Base-by-base conservation (phyloP, 2,113 vertebrate genomes). In the Ceyx cyanopectus region DNA sequence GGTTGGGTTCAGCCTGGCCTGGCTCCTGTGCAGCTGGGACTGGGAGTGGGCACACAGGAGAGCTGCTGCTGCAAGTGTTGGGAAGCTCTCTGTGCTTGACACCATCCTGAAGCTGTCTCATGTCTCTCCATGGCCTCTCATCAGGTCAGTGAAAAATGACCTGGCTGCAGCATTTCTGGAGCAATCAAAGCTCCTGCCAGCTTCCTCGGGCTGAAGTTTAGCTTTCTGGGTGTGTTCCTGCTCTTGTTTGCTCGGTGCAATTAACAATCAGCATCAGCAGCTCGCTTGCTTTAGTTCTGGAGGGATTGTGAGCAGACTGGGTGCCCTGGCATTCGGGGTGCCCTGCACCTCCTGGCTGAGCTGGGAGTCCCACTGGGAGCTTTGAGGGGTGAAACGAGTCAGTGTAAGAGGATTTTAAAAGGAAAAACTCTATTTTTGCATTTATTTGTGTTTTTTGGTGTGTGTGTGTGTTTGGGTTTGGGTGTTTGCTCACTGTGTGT, bases 161-260 rank as follows among this genome's bases (percentile, higher is more conserved):
- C 81, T 89, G 81, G 54, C 75, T 85, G 46, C 79, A 34, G 77
- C 37, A 22, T 92, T 95, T 94, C 0, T 70, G 87, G 56, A 27
- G 29, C 81, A 90, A 8, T 94, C 79, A 95, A 92, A 96, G 65
- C 63, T 92, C 54, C 26, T 91, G 62, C 84, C 81, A 54, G 54
- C 72, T 96, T 90, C 43, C 80, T 78, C 81, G 57, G 85, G 88
- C 83, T 81, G 90, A 90, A 96, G 80, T 95, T 96, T 96, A 0
- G 1, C 89, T 90, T 94, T 91, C 69, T 89, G 91, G 80, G 84
- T 79, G 91, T 93, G 81, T 87, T 94, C 74, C 40, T 93, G 70
- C 86, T 90, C 66, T 57, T 65, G 57, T 84, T 94, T 92, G 60
- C 62, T 86, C 84, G 46, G 70, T 85, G 93, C 63, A 51, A 7